Base-by-base conservation (phyloP, 1,140 invertebrate species). In the Carcinoscorpius rotundicauda region DNA sequence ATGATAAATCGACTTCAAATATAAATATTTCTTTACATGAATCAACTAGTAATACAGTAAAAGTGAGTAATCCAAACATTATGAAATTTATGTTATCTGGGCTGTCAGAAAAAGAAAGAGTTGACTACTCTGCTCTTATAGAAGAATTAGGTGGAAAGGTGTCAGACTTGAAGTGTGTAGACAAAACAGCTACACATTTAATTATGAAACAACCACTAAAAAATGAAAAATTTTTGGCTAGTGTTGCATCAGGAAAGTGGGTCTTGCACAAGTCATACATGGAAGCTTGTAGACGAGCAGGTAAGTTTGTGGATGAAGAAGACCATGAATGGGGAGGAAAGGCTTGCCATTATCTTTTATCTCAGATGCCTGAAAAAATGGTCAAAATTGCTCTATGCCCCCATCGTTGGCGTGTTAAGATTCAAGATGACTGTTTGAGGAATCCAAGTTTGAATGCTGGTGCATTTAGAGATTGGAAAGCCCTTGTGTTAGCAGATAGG, bases 231-330 rank as follows among this genome's bases (percentile, higher is more conserved):
- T 83, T 88, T 76, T 78, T 95, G 3, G 84, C 85, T 3, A 86
- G 85, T 69, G 83, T 95, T 53, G 91, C 92, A 0, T 81, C 86
- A 0, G 92, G 93, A 49, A 88, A 89, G 73, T 94, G 90, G 91
- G 81, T 95, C 3, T 74, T 95, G 6, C 86, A 91, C 73, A 82
- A 84, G 3, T 82, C 83, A 1, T 95, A 92, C 73, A 76, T 94
- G 6, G 81, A 84, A 9, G 80, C 84, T 58, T 89, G 85, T 62
- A 74, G 82, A 29, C 73, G 79, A 51, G 79, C 80, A 10, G 83
- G 83, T 0, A 72, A 72, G 62, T 92, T 93, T 72, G 72, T 93
- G 5, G 3, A 52, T 8, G 68, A 69, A 55, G 62, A 61, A 61
- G 62, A 63, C 4, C 66, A 63, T 56, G 68, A 69, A 49, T 69